Percentiles rank a stretch among this genome's conserved stretches.
Evolutionary conservation across 2,113 vertebrate genomes (phyloP).

Genomic region (Gopherus flavomarginatus): DNA sequence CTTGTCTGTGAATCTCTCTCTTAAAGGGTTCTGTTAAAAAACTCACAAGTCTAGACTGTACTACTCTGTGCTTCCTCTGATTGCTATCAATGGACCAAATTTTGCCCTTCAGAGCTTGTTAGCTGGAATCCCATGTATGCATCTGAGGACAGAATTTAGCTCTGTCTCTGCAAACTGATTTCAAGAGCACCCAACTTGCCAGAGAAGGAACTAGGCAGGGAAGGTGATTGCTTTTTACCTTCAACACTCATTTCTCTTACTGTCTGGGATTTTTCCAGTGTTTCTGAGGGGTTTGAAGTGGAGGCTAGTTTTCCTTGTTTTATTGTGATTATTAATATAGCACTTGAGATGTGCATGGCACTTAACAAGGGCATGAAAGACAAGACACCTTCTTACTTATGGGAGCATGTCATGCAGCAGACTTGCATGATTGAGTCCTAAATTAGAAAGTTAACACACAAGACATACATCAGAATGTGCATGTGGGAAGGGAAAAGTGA

Average conservation of each 20-base stretch:
- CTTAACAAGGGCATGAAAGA: background rate
- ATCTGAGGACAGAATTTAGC: background rate
- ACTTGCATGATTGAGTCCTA: background rate
- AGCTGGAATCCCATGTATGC: background rate
- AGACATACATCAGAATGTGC: background rate
- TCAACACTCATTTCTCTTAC: background rate
- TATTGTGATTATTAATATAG: background rate
- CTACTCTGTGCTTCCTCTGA: background rate
- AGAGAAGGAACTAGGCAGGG: background rate
- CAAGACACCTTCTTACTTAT: background rate
- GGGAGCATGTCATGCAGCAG: background rate
- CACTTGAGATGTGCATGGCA: background rate
- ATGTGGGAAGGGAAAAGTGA: background rate
- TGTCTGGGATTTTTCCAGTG: background rate
- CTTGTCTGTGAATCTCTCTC: background rate
- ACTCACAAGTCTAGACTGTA: background rate
- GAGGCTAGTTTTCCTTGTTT: background rate
- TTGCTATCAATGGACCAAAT: constrained; percentile 11
- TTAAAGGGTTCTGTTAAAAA: background rate
- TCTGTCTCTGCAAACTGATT: background rate
- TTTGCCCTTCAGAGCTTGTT: background rate
- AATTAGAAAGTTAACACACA: background rate
- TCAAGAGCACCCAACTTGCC: background rate
- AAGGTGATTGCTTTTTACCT: background rate
- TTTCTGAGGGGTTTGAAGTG: background rate